Evolutionary conservation across 2,888 invertebrate species (phyloP).

Genomic region (Heteromyza rotundicornis): DNA sequence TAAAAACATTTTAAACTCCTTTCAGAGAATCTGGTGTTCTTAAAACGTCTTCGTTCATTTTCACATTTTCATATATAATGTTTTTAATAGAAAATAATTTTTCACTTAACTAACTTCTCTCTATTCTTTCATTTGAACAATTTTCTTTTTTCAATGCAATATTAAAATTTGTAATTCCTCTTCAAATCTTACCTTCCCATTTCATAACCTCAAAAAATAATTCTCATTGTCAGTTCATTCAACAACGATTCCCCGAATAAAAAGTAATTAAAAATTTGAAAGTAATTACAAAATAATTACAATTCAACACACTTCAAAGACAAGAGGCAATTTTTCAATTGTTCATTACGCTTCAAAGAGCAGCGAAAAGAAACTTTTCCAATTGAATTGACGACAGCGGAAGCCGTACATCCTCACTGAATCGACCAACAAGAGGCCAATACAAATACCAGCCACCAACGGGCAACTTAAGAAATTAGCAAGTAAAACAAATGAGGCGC

Average conservation of each 20-base stretch:
- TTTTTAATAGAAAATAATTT: no score
- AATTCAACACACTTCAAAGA: conserved; percentile 7
- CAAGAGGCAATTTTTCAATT: conserved; percentile 32
- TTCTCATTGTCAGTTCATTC: no score
- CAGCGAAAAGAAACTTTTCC: not conserved
- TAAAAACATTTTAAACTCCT: no score
- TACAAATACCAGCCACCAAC: not conserved
- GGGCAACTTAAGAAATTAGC: not conserved
- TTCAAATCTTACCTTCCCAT: no score
- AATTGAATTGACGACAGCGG: not conserved
- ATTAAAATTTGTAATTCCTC: no score
- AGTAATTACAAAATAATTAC: not conserved
- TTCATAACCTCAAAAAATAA: no score
- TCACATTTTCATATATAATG: no score
- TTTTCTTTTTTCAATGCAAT: no score
- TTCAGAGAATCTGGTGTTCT: no score
- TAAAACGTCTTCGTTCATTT: no score
- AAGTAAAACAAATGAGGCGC: not conserved
- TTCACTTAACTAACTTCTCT: no score
- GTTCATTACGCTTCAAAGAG: conserved; percentile 35
- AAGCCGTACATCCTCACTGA: not conserved
- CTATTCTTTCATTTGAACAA: no score
- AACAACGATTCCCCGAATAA: not conserved
- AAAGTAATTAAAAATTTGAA: conserved; percentile 3
- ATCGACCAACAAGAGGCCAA: not conserved